A percentile compares a stretch with the other conserved stretches of the same genome.
These are phyloP conservation scores for Drosophila stalkeri DNA, from an alignment of 2,888 invertebrate species.

Conservation along the genomic window DNA sequence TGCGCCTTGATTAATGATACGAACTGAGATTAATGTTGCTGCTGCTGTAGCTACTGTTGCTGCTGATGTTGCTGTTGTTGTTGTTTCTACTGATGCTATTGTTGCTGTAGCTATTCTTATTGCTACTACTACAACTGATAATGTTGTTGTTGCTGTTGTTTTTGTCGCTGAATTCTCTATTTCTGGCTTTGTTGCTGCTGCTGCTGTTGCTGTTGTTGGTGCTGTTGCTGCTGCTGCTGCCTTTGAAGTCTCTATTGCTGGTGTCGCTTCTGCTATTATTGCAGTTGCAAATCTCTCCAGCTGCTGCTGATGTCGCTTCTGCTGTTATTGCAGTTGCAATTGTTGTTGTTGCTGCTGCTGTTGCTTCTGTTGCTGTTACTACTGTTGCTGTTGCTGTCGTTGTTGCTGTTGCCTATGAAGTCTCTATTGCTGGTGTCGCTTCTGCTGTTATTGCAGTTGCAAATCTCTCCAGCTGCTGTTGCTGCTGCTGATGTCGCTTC, in stretches of 20 bases:
- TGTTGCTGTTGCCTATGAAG: background rate
- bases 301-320: background rate
- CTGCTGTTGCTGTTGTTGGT: background rate
- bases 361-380: slow-evolving; percentile 26
- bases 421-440: background rate
- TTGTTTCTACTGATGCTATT: background rate
- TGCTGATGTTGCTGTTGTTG: background rate
- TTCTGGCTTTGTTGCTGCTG: background rate
- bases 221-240: slow-evolving; percentile 2
- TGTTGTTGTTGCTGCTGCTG: background rate
- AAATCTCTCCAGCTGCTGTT: no score
- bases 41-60: slow-evolving; percentile 13
- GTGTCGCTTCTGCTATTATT: background rate
- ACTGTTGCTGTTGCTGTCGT: background rate
- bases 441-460: slow-evolving; percentile 35
- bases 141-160: background rate
- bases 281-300: background rate
- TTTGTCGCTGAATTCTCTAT: background rate
- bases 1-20: slow-evolving; percentile 72
- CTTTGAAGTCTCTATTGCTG: background rate
- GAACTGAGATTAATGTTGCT: slow-evolving; percentile 68
- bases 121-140: slow-evolving; percentile 8
- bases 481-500: background rate
- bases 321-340: slow-evolving; percentile 35
- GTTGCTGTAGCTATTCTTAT: slow-evolving; percentile 16